phyloP scores from a whole-genome alignment of 37 sponge, comb jelly and placozoan species.

The Aplysina aerophoba region DNA sequence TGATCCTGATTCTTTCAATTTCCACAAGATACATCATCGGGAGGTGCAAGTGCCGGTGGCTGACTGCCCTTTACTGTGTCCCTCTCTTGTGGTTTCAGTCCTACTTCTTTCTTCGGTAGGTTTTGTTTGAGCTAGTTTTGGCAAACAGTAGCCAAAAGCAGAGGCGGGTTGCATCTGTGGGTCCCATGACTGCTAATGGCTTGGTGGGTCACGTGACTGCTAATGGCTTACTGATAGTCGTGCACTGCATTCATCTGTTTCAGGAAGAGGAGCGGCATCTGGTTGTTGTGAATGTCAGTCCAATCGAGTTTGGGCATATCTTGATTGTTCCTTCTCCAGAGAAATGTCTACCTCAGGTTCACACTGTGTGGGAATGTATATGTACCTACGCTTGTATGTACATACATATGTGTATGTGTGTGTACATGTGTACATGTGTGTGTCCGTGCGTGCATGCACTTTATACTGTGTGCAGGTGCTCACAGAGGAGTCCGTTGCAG shows the following conservation, averaged over 20 bases:
- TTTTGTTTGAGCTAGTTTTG: neutral
- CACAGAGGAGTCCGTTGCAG: slow-evolving; percentile 48
- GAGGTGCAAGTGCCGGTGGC: slow-evolving; percentile 40
- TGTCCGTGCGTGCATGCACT: too few relatives aligned
- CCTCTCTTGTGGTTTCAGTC: neutral
- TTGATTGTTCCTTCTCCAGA: slow-evolving; percentile 67
- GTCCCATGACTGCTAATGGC: neutral
- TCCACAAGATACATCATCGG: slow-evolving; percentile 52
- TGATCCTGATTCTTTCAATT: slow-evolving; percentile 67
- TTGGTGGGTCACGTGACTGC: neutral
- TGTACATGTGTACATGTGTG: too few relatives aligned
- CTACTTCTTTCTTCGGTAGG: too few relatives aligned
- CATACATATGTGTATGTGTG: slow-evolving; percentile 9
- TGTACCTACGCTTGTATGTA: slow-evolving; percentile 17
- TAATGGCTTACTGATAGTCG: neutral
- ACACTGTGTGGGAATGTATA: neutral
- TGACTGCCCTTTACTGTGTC: neutral
- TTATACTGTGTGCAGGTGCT: slow-evolving; percentile 31
- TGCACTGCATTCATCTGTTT: neutral
- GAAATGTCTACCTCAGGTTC: slow-evolving; percentile 74
- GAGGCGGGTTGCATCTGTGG: neutral
- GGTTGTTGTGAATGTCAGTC: slow-evolving; percentile 79
- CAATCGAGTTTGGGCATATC: slow-evolving; percentile 69
- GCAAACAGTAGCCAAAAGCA: neutral
- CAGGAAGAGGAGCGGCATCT: slow-evolving; percentile 32